Conservation (phyloP, 2,113 vertebrate genomes). For the Psammodynastes pulverulentus region DNA sequence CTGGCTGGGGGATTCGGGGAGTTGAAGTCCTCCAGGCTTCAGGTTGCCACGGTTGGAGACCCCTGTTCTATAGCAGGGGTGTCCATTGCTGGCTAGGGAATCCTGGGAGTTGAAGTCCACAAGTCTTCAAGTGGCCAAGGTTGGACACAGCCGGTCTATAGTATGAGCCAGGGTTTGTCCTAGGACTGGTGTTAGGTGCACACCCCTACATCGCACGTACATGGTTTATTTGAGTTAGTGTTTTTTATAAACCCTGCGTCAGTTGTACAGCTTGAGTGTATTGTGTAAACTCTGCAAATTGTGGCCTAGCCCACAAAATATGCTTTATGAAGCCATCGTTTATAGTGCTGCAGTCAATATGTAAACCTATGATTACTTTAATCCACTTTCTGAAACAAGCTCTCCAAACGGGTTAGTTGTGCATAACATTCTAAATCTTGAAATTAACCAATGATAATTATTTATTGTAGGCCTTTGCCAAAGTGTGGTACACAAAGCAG, state of each 20-base stretch:
- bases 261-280: background rate
- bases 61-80: background rate
- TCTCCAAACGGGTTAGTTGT: background rate
- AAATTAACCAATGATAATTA: background rate
- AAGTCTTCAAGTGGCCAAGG: background rate
- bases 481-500: background rate
- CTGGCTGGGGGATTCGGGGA: too few relatives aligned
- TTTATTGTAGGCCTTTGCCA: background rate
- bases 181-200: background rate
- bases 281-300: background rate
- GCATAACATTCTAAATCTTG: background rate
- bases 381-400: background rate
- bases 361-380: background rate
- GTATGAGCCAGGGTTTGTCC: background rate
- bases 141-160: background rate
- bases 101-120: background rate
- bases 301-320: background rate
- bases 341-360: background rate
- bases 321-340: background rate
- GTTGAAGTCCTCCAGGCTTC: too few relatives aligned
- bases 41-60: too few relatives aligned
- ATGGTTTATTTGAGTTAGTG: background rate
- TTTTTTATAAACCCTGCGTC: background rate
- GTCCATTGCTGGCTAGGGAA: background rate
- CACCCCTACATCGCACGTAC: background rate